Evolutionary conservation across 1,140 invertebrate genomes (phyloP), one percentile per base, ranked within the genome.

Genomic region (Pantala flavescens): DNA sequence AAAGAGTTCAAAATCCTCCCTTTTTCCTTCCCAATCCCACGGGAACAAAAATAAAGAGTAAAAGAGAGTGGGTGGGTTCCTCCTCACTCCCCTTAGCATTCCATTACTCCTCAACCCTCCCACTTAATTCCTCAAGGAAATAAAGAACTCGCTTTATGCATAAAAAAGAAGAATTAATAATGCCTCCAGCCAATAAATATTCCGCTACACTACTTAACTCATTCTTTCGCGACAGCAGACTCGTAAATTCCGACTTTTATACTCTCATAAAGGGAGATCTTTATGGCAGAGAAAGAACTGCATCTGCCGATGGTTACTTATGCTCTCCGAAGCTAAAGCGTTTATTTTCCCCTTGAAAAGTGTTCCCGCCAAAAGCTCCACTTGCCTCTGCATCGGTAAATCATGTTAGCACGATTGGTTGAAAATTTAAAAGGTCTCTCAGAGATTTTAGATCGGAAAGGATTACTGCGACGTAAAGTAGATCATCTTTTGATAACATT

Each of bases 1-100:
- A 63, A 63, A 63, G 49, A 63, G 49, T 63, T 63, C 49, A 63
- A 63, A 63, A 63, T 63, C 49, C 49, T 63, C 49, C 49, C 49
- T 21, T 21, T 63, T 21, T 12, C 12, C 12, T 63, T 21, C 12
- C 49, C 49, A 7, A 16, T 63, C 49, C 49, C n/a, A 16, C n/a
- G 49, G 49, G 49, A 63, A 5, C 14, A 21, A 63, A 63, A 63
- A 63, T 63, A 63, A 63, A 63, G 49, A 63, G 49, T 7, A 12
- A 63, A 21, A 21, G 49, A 63, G 49, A 63, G n/a, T 36, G 49
- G n/a, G 49, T 63, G 49, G 49, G 12, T 63, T 63, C 49, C 16
- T 3, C 49, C n/a, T 14, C 49, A 63, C 49, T 63, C n/a, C 49
- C n/a, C 49, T 12, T 19, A 7, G 49, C 49, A 63, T 63, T 63